Conservation (phyloP, 2,888 invertebrate genomes). For the Uropetala carovei region DNA sequence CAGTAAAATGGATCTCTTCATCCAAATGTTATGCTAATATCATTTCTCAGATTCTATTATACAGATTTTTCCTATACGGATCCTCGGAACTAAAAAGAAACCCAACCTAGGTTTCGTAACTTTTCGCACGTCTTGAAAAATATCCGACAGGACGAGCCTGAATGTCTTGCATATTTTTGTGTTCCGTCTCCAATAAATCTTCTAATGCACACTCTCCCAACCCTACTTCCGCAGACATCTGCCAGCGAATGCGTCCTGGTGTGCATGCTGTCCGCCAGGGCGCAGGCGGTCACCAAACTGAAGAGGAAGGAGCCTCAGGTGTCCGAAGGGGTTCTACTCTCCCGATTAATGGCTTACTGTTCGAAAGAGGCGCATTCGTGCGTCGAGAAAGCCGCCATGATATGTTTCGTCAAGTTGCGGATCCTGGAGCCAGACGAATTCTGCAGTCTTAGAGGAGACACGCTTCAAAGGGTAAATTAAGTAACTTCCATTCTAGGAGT, state of each 20-base stretch:
- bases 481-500: too few relatives aligned
- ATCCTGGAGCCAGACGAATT: constrained; percentile 93
- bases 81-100: too few relatives aligned
- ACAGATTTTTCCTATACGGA: too few relatives aligned
- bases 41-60: too few relatives aligned
- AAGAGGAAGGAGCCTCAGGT: constrained; percentile 91
- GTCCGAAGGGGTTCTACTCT: constrained; percentile 92
- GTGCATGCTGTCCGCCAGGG: constrained; percentile 93
- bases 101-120: too few relatives aligned
- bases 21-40: too few relatives aligned
- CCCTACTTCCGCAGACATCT: constrained; percentile 84
- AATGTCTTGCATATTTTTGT: too few relatives aligned
- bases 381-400: constrained; percentile 96
- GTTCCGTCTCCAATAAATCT: too few relatives aligned
- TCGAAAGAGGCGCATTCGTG: constrained; percentile 94
- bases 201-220: too few relatives aligned
- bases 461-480: constrained; percentile 86
- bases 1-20: too few relatives aligned
- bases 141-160: too few relatives aligned
- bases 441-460: constrained; percentile 87
- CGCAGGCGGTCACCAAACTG: constrained; percentile 89
- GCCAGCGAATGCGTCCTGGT: constrained; percentile 97
- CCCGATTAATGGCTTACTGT: constrained; percentile 95
- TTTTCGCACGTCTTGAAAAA: too few relatives aligned
- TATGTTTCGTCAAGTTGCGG: constrained; percentile 91